Conservation (phyloP, 1,140 invertebrate genomes). For the Drosophila subobscura region DNA sequence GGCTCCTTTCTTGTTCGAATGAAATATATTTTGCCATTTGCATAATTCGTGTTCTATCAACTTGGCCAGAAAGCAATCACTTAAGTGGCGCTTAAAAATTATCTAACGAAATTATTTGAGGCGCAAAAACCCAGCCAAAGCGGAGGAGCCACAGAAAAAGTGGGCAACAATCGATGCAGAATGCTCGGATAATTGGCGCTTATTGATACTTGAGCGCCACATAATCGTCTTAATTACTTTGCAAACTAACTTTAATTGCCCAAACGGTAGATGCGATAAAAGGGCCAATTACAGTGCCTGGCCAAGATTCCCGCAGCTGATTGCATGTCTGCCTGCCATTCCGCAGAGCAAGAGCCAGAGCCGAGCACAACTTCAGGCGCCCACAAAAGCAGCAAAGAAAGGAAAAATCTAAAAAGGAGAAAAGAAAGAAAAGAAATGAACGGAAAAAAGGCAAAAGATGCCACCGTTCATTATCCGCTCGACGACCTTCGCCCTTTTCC, state of each 20-base stretch:
- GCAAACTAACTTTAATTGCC: conserved; percentile 79
- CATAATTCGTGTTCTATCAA: conserved; percentile 18
- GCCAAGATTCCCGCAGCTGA: conserved; percentile 39
- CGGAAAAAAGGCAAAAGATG: conserved; percentile 12
- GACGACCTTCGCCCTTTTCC: neutral
- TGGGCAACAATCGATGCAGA: conserved; percentile 63
- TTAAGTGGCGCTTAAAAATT: conserved; percentile 57
- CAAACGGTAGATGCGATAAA: conserved; percentile 71
- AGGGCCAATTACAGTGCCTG: conserved; percentile 61
- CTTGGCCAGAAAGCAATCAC: conserved; percentile 52
- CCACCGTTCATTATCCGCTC: conserved; percentile 38
- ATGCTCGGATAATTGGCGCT: conserved; percentile 69
- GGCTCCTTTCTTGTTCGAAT: too few relatives aligned
- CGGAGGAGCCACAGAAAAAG: conserved; percentile 27
- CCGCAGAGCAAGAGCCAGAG: neutral
- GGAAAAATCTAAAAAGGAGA: conserved; percentile 20
- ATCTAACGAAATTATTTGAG: conserved; percentile 53
- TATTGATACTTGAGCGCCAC: conserved; percentile 80
- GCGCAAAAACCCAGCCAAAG: conserved; percentile 43
- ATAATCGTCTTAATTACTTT: conserved; percentile 81
- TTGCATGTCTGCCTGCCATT: conserved; percentile 75
- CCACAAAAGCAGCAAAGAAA: conserved; percentile 13
- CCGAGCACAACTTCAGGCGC: neutral
- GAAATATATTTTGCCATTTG: conserved; percentile 18
- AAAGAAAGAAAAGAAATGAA: conserved; percentile 7